Evolutionary conservation across 2,888 invertebrate species (phyloP), one percentile per base, ranked within the genome.

Genomic region (Plagodis pulveraria): DNA sequence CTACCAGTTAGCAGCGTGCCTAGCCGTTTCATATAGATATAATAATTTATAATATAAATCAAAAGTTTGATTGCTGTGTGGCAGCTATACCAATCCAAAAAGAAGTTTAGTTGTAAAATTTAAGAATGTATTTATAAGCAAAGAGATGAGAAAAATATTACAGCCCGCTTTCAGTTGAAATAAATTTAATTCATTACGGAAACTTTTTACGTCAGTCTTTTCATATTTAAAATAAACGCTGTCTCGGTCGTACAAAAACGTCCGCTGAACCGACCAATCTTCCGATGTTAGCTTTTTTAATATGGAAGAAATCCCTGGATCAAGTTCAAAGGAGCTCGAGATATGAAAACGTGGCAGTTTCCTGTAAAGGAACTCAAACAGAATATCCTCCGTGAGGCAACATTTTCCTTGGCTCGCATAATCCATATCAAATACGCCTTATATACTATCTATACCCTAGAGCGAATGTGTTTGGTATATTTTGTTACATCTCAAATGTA

Each of bases 321-420:
- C 64, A 70, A 67, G 67, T 61, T 65, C 61, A 71, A 72, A 73
- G 67, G 66, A 55, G 59, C 62, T 57, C 64, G 62, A 53, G 60
- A 63, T 63, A 73, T 72, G 69, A 70, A 72, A 75, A 67, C 71
- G 65, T 69, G 50, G 63, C 59, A 67, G 66, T 68, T 74, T 65
- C 62, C 67, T 76, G 70, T 69, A 72, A 73, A 78, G 70, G 67
- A 74, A 70, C 74, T 74, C 73, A 71, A 75, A 78, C 70, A 74
- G 62, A 78, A 77, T 71, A 70, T 73, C 63, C 59, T 60, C 67
- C 51, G 45, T 62, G 63, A 69, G 74, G 72, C 69, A 74, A 77
- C 64, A 77, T 80, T 83, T 79, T 76, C 73, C 67, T 74, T 73
- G 70, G 74, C 74, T 78, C 72, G 68, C 72, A 73, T 79, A 77